These are phyloP conservation scores for Ochotona princeps DNA, from an alignment of 2,113 vertebrate species.

Conservation along the genomic window DNA sequence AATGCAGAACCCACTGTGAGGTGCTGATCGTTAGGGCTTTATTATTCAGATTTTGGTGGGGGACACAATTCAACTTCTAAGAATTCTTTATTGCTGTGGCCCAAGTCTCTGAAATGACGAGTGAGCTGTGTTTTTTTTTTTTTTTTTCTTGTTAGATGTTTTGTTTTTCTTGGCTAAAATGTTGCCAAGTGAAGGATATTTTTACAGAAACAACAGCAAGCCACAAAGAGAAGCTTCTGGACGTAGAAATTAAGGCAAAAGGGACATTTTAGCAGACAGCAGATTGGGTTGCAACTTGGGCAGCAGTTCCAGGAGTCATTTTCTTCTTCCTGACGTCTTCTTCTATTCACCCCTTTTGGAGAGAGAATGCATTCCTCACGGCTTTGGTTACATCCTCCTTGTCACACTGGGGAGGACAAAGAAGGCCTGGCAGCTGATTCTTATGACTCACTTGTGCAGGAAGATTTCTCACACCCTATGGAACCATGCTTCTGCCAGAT, in stretches of 20 bases:
- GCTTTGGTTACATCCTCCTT: neutral
- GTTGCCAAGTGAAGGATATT: conserved; percentile 32
- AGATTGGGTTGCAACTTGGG: neutral
- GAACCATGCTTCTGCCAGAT: neutral
- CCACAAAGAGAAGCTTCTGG: conserved; percentile 3
- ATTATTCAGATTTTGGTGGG: neutral
- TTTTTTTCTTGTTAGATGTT: neutral
- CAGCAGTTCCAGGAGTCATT: neutral
- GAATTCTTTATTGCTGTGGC: neutral
- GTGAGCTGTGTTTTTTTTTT: neutral
- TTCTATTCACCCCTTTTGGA: neutral
- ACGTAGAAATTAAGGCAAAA: neutral
- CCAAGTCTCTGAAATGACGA: neutral
- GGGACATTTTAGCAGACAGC: neutral
- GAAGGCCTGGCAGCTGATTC: neutral
- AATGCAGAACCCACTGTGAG: neutral
- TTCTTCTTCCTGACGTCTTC: neutral
- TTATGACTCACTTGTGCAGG: conserved; percentile 37
- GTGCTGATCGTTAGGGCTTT: neutral
- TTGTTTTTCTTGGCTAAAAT: conserved; percentile 33
- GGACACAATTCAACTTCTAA: neutral
- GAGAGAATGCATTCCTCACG: neutral
- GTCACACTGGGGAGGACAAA: neutral
- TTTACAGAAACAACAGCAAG: conserved; percentile 56
- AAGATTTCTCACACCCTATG: conserved; percentile 40